Evolutionary conservation across 2,888 invertebrate genomes (phyloP).

Genomic region (Lochmaea capreae): DNA sequence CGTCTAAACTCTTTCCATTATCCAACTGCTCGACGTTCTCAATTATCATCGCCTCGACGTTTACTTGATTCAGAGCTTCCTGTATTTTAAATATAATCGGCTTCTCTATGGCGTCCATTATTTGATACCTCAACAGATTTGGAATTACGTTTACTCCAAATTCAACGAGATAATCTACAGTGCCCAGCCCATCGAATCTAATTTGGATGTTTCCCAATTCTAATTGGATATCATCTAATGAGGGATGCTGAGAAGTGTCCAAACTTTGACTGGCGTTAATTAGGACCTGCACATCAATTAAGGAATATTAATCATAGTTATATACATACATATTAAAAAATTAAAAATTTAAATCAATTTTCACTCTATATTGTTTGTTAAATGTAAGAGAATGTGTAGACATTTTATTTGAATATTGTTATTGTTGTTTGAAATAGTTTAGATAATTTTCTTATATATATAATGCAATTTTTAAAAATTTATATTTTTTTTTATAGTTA

Average conservation of each 20-base stretch:
- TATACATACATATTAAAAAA: no score
- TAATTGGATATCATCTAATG: constrained; percentile 79
- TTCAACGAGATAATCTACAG: constrained; percentile 85
- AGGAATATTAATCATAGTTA: constrained; percentile 17
- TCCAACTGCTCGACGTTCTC: constrained; percentile 77
- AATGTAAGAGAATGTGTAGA: no score
- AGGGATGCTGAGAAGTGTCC: constrained; percentile 79
- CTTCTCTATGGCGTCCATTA: constrained; percentile 86
- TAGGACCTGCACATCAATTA: constrained; percentile 64
- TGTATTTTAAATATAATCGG: constrained; percentile 81
- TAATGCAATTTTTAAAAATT: no score
- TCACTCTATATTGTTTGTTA: no score
- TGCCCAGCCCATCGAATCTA: constrained; percentile 87
- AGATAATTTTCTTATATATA: no score
- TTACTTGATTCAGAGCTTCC: constrained; percentile 78
- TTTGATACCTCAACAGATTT: constrained; percentile 87
- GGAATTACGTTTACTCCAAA: constrained; percentile 84
- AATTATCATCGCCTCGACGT: constrained; percentile 80
- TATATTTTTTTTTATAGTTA: no score
- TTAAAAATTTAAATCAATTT: no score
- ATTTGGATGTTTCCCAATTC: constrained; percentile 81
- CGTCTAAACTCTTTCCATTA: constrained; percentile 44
- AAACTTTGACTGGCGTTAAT: constrained; percentile 79
- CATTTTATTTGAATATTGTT: no score
- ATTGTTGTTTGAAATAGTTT: no score